Percentiles rank a stretch among this genome's conserved stretches.
These are phyloP conservation scores for Synodontis membranacea DNA, from an alignment of 2,113 vertebrate genomes.

Conservation along the genomic window DNA sequence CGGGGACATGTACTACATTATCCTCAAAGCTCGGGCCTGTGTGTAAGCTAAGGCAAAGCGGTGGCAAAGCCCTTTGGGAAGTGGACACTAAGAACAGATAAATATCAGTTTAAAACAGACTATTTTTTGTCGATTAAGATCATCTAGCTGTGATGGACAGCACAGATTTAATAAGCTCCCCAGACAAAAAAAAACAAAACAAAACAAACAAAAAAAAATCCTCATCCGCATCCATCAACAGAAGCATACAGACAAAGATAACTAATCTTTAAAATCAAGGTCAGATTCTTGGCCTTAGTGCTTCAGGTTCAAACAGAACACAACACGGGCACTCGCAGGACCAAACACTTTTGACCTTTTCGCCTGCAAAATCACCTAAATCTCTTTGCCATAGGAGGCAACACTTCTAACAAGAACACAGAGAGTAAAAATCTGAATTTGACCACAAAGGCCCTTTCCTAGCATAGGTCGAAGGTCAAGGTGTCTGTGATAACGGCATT, in stretches of 20 bases:
- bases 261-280: background rate
- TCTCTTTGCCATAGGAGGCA: background rate
- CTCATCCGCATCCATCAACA: background rate
- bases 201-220: no score
- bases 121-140: background rate
- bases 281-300: background rate
- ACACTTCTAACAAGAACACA: background rate
- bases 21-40: background rate
- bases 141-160: background rate
- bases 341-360: background rate
- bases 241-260: background rate
- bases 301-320: background rate
- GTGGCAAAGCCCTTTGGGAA: slow-evolving; percentile 47
- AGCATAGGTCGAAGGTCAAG: background rate
- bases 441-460: background rate
- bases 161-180: slow-evolving; percentile 12
- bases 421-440: background rate
- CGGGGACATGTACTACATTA: background rate
- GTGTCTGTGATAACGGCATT: background rate
- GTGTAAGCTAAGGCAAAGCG: slow-evolving; percentile 57
- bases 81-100: slow-evolving; percentile 22
- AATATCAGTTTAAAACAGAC: slow-evolving; percentile 1
- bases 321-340: background rate
- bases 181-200: background rate
- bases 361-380: background rate